A percentile compares a stretch with the other conserved stretches of the same genome.
These are phyloP conservation scores for Coregonus ussuriensis DNA, from an alignment of 2,797 vertebrate species.

Conservation along the genomic window DNA sequence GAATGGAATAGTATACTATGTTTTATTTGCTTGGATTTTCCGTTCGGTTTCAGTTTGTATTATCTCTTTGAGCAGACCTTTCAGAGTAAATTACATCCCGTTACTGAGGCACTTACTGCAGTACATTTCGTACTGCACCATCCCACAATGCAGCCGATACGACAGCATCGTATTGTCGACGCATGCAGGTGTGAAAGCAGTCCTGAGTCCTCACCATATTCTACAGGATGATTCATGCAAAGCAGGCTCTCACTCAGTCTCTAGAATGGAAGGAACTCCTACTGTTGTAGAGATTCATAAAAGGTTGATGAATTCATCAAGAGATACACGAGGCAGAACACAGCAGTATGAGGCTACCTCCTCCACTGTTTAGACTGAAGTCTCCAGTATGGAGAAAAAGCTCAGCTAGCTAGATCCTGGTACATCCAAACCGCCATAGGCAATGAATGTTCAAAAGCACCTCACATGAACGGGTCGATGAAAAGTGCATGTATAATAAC, in stretches of 20 bases:
- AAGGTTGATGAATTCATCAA: slow-evolving; percentile 67
- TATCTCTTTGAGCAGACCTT: slow-evolving; percentile 46
- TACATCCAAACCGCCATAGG: too few relatives aligned
- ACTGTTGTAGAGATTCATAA: slow-evolving; percentile 51
- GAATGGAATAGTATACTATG: too few relatives aligned
- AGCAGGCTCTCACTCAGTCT: slow-evolving; percentile 39
- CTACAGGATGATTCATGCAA: slow-evolving; percentile 59
- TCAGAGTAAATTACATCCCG: slow-evolving; percentile 53
- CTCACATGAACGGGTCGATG: too few relatives aligned
- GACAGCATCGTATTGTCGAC: slow-evolving; percentile 15
- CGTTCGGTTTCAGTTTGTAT: slow-evolving; percentile 23
- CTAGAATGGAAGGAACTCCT: slow-evolving; percentile 44
- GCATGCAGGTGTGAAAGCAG: slow-evolving; percentile 36
- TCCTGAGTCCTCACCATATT: not conserved
- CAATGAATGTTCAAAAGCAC: too few relatives aligned
- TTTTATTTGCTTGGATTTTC: slow-evolving; percentile 31
- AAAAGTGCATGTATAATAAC: too few relatives aligned
- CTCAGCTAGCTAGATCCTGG: too few relatives aligned
- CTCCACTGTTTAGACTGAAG: too few relatives aligned
- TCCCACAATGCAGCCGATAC: slow-evolving; percentile 21
- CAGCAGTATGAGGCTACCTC: not conserved
- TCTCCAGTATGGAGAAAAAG: too few relatives aligned
- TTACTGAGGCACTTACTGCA: slow-evolving; percentile 43
- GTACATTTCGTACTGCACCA: slow-evolving; percentile 11
- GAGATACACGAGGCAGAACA: slow-evolving; percentile 66